Evolutionary conservation across 2,888 invertebrate species (phyloP).

Genomic region (Athalia cordata): DNA sequence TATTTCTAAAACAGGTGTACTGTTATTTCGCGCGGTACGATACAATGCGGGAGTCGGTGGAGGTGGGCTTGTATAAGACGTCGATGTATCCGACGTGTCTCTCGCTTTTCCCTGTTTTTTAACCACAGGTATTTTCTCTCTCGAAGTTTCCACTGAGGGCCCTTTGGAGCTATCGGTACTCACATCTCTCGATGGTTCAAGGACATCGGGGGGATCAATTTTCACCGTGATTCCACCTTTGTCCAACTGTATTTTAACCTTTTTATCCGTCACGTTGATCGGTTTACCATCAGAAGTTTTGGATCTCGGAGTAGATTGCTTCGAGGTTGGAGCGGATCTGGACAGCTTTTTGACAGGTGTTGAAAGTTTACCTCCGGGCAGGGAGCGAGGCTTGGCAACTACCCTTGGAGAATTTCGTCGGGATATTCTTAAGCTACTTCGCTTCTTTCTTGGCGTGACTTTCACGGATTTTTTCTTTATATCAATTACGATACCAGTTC

Average conservation of each 20-base stretch:
- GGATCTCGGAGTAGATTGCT: conserved; percentile 57
- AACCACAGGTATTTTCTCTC: conserved; percentile 20
- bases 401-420: conserved; percentile 51
- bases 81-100: conserved; percentile 68
- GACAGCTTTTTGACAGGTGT: conserved; percentile 58
- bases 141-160: conserved; percentile 50
- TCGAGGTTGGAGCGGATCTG: conserved; percentile 57
- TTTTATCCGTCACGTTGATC: conserved; percentile 40
- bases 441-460: conserved; percentile 59
- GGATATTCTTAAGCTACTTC: conserved; percentile 24
- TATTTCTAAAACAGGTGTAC: conserved; percentile 67
- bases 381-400: conserved; percentile 55
- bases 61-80: conserved; percentile 69
- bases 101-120: conserved; percentile 53
- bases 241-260: conserved; percentile 49
- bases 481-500: conserved; percentile 62
- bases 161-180: conserved; percentile 63
- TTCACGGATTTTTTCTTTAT: conserved; percentile 61
- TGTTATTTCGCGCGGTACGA: conserved; percentile 49
- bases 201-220: conserved; percentile 48
- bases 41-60: conserved; percentile 50
- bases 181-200: conserved; percentile 56
- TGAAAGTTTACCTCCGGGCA: conserved; percentile 54
- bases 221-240: conserved; percentile 52
- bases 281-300: conserved; percentile 16